Base-by-base conservation (phyloP, 2,797 vertebrate species). In the Phalloptychus januarius region DNA sequence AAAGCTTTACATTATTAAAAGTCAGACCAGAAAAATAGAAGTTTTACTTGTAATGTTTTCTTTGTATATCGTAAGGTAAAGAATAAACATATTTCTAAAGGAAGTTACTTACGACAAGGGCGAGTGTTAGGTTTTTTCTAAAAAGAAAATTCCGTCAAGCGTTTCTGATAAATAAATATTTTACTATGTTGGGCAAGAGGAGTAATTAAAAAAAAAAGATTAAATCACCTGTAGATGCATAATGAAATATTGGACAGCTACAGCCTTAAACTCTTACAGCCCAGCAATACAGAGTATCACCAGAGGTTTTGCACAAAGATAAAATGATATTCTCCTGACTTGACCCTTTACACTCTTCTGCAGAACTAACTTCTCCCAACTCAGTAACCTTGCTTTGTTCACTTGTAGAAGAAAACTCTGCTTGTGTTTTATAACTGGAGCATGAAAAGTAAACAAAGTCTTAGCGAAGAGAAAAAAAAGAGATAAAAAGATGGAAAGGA, bases 341-440 rank as follows among this genome's bases (percentile, higher is more conserved):
- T 20, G 38, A 69, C 65, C 65, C 38, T 42, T 38, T 20, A 2
- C 23, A 12, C 5, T 69, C 23, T 25, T 25, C 38, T 69, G 10
- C 65, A 86, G 54, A 84, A 77, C 28, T 33, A 82, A 77, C 67
- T 81, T 77, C 81, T 88, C 80, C 48, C 69, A 75, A 44, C 79
- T 83, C 82, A 83, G 83, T 75, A 87, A 78, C 81, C 85, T 78
- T 83, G 76, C 85, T 90, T 76, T 25, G 71, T 75, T 73, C 79
- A 74, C 73, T 81, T 65, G 69, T 81, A 79, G 79, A 87, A 85
- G 80, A 91, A 89, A 87, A 87, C 85, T 85, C 86, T 87, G 89
- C 87, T 88, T 94, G 85, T 91, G 78, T 83, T 91, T 85, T 84
- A 82, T 90, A 80, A 82, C 88, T 92, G 87, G 89, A 88, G 89